These are phyloP conservation scores for Tichodroma muraria DNA, from an alignment of 2,113 vertebrate genomes.

Conservation along the genomic window DNA sequence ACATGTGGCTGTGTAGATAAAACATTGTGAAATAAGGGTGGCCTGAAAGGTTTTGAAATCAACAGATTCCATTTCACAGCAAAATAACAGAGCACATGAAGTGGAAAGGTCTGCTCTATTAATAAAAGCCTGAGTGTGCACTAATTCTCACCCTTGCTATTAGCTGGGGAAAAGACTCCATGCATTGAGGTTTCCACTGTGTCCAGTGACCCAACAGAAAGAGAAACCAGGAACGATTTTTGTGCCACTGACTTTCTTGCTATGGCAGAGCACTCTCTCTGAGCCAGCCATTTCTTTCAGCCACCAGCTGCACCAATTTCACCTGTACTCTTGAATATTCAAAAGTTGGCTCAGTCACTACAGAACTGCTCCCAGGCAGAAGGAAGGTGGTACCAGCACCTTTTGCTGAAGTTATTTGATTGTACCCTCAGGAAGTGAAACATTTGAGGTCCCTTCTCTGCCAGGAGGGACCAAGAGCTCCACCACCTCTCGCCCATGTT, in stretches of 20 bases:
- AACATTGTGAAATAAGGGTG: background rate
- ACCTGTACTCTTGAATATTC: background rate
- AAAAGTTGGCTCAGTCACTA: background rate
- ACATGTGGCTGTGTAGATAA: background rate
- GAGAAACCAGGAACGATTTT: background rate
- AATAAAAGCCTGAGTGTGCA: background rate
- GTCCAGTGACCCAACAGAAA: background rate
- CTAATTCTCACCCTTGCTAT: background rate
- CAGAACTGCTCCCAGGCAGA: background rate
- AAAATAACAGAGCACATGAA: background rate
- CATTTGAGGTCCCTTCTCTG: background rate
- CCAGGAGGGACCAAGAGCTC: background rate
- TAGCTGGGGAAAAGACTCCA: background rate
- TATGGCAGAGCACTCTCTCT: background rate
- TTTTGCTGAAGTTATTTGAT: background rate
- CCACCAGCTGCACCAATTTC: background rate
- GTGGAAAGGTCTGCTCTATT: background rate
- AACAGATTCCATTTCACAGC: background rate
- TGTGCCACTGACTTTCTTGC: background rate
- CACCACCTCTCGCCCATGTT: background rate
- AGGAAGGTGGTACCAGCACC: background rate
- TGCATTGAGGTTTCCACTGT: background rate
- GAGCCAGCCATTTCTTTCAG: too few relatives aligned
- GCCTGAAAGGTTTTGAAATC: background rate
- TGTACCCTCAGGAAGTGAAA: fast-evolving